Evolutionary conservation across 2,888 invertebrate species (phyloP), one percentile per base, ranked within the genome.

Genomic region (Epinotia demarniana): DNA sequence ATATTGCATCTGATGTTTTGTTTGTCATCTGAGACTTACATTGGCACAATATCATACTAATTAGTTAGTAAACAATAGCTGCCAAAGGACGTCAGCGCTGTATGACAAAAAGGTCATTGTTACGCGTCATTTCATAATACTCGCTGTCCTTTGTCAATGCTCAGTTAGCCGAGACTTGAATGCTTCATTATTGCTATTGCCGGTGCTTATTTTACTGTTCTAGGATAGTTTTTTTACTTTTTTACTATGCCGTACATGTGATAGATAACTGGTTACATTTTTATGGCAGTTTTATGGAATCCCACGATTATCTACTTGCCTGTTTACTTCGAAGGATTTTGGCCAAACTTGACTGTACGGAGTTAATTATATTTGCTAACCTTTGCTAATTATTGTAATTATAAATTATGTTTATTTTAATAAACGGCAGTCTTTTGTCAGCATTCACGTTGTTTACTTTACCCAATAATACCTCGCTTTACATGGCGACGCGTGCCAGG

Each of bases 51-150:
- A 75, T 77, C 72, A 70, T 67, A 66, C 55, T 66, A 74, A 27
- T 58, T 77, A 75, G 76, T 79, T 55, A 13, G 69, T 61, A 74
- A 76, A 82, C 80, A 83, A 82, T 79, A 77, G 80, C 84, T 61
- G 66, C 43, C 53, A 75, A 84, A 86, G 84, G 85, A 79, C 83
- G 80, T 80, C 78, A 78, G 78, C 79, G 79, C 72, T 78, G 80
- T 82, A 53, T 27, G 53, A 84, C 83, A 84, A 85, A 89, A 90
- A 90, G 87, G 87, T 86, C 85, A 86, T 84, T 84, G 87, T 86
- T 86, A 86, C 86, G 89, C 85, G 83, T 87, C 89, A 90, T 88
- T 89, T 89, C 84, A 83, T 86, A 85, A 86, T 87, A 82, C 82
- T 79, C 82, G 82, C 80, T 73, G 72, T 53, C 61, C 77, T 70